A percentile compares a stretch with the other conserved stretches of the same genome.
Evolutionary conservation across 1,140 invertebrate species (phyloP).

Genomic region (Euglossa dilemma): DNA sequence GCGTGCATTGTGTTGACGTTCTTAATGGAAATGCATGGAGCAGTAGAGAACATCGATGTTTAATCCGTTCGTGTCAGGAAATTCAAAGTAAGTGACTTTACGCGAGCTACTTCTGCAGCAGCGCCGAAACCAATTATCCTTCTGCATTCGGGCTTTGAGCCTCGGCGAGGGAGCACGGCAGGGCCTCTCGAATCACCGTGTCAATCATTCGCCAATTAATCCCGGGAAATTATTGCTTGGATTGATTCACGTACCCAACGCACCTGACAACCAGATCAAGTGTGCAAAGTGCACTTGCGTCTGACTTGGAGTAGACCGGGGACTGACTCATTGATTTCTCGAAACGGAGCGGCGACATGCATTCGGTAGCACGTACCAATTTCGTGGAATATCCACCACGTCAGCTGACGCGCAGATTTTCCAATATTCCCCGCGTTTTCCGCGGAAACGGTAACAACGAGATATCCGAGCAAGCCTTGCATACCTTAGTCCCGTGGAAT

Average conservation of each 20-base stretch:
- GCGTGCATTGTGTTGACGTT: neutral
- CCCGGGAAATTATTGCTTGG: constrained; percentile 66
- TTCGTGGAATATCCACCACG: neutral
- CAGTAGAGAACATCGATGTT: neutral
- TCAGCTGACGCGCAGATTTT: neutral
- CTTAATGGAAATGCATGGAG: neutral
- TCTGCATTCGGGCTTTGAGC: constrained; percentile 59
- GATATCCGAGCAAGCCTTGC: no score
- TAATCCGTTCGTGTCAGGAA: constrained; percentile 43
- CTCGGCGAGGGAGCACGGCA: constrained; percentile 39
- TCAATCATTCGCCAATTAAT: constrained; percentile 69
- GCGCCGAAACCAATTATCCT: constrained; percentile 65
- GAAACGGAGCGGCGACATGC: constrained; percentile 18
- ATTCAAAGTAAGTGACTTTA: constrained; percentile 58
- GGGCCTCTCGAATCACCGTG: constrained; percentile 61
- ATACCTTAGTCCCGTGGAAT: no score
- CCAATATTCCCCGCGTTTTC: neutral
- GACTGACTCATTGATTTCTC: constrained; percentile 50
- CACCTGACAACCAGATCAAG: constrained; percentile 62
- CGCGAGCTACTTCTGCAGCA: constrained; percentile 53
- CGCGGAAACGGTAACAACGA: no score
- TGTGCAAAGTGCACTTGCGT: constrained; percentile 61
- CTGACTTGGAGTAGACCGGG: constrained; percentile 55
- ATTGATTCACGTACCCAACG: constrained; percentile 59
- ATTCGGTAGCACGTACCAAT: constrained; percentile 1